Base-by-base conservation (phyloP, 1,140 invertebrate genomes). In the Nautilus pompilius region DNA sequence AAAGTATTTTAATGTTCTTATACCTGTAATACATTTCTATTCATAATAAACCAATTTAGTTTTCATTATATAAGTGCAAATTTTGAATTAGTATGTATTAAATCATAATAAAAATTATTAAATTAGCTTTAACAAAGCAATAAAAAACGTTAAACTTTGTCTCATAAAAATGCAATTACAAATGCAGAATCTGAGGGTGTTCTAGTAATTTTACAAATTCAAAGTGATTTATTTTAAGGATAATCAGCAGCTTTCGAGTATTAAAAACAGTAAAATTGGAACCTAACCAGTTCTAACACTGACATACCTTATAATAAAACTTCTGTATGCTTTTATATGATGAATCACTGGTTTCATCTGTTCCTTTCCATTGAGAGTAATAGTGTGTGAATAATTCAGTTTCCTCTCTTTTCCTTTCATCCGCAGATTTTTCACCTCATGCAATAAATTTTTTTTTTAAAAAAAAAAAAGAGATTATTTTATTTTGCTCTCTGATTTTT, bases 271-370 rank as follows among this genome's bases (percentile, higher is more conserved):
- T 20, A 24, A 61, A 41, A n/a, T n/a, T 36, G 24, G 45, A n/a
- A 34, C 33, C 10, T 6, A 15, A 36, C 28, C 5, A 17, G 15
- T 15, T 28, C 24, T 6, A 13, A 55, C 5, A 17, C 20, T 32
- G 20, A 51, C 61, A 60, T 67, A 80, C 78, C 71, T 90, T 90
- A 67, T 89, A 89, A 80, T 89, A 93, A 76, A 94, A 92, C 75
- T 89, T 90, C 0, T 91, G 91, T 73, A 92, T 90, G 63, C 70
- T 69, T 29, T 75, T 66, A 59, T 65, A 73, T 28, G 53, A 28
- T n/a, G 15, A 72, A 69, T 79, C 76, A 29, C 71, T 62, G 29
- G 41, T 58, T 29, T 70, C 49, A 34, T 69, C 56, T 24, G 74
- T 53, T 24, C 84, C 85, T 70, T 86, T 87, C 85, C 85, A 88